Evolutionary conservation across 2,888 invertebrate species (phyloP).

Genomic region (Perithous albicinctus): DNA sequence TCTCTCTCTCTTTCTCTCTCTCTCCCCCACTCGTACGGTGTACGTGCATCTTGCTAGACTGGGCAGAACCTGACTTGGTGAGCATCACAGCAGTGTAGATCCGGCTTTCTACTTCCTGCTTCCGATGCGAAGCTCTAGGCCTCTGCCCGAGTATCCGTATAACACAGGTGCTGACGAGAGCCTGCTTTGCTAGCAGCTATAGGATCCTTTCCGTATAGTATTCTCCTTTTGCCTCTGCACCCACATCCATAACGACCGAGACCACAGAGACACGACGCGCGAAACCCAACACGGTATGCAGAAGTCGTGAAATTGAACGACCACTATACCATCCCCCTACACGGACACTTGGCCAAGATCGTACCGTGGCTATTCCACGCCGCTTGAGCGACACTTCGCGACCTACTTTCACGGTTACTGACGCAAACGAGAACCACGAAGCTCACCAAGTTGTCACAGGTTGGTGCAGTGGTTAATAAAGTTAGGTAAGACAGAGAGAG

Average conservation of each 20-base stretch:
- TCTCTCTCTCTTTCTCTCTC: slow-evolving; percentile 4
- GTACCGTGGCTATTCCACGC: slow-evolving; percentile 55
- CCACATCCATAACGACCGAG: slow-evolving; percentile 48
- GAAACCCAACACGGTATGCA: slow-evolving; percentile 40
- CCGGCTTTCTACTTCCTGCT: slow-evolving; percentile 58
- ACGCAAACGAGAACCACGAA: slow-evolving; percentile 61
- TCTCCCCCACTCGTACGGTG: no score
- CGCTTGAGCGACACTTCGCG: slow-evolving; percentile 57
- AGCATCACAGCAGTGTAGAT: slow-evolving; percentile 60
- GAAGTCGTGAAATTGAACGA: slow-evolving; percentile 66
- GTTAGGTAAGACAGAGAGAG: slow-evolving; percentile 41
- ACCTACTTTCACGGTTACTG: slow-evolving; percentile 66
- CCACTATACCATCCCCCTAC: slow-evolving; percentile 51
- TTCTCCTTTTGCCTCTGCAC: neutral
- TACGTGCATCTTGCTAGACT: slow-evolving; percentile 29
- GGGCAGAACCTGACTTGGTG: slow-evolving; percentile 35
- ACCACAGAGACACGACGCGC: slow-evolving; percentile 27
- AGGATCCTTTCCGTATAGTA: slow-evolving; percentile 30
- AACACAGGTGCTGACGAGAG: slow-evolving; percentile 60
- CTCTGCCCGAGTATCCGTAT: slow-evolving; percentile 48
- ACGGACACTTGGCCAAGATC: slow-evolving; percentile 65
- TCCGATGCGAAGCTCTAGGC: slow-evolving; percentile 53
- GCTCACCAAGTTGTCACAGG: slow-evolving; percentile 62
- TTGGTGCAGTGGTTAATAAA: slow-evolving; percentile 59
- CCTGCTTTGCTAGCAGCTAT: slow-evolving; percentile 39